A percentile compares a stretch with the other conserved stretches of the same genome.
phyloP scores from a whole-genome alignment of 2,888 invertebrate species.

The Melangyna quadrimaculata region DNA sequence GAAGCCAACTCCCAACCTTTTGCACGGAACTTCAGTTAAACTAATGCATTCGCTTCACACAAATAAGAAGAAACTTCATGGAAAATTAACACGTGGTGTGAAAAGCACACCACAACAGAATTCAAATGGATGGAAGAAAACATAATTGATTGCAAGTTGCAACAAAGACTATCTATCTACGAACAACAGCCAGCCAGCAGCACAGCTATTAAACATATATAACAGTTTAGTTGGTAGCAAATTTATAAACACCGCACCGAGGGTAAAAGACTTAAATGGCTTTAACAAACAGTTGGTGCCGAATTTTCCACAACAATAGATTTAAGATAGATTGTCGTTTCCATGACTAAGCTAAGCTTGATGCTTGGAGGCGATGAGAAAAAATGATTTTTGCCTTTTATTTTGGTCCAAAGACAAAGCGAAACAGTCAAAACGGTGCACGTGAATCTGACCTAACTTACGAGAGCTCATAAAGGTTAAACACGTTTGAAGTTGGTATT shows the following conservation, averaged over 20 bases:
- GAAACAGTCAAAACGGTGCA: slow-evolving; percentile 14
- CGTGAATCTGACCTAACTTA: slow-evolving; percentile 62
- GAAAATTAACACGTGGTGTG: slow-evolving; percentile 66
- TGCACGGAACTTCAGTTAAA: background rate
- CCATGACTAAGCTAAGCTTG: slow-evolving; percentile 30
- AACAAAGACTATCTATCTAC: background rate
- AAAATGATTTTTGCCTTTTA: slow-evolving; percentile 4
- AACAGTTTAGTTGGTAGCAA: slow-evolving; percentile 18
- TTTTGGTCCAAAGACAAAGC: background rate
- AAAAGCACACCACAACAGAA: slow-evolving; percentile 34
- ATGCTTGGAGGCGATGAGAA: slow-evolving; percentile 6
- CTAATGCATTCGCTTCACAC: slow-evolving; percentile 41
- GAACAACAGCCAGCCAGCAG: background rate
- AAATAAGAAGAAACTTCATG: slow-evolving; percentile 53
- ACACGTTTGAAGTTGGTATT: slow-evolving; percentile 16
- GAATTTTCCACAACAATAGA: slow-evolving; percentile 38
- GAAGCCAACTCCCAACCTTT: too few relatives aligned
- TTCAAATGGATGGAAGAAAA: slow-evolving; percentile 53
- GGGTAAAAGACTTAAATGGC: background rate
- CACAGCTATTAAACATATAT: background rate
- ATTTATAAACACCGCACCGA: background rate
- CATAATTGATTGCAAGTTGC: slow-evolving; percentile 19
- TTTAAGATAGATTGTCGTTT: slow-evolving; percentile 25
- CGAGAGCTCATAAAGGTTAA: slow-evolving; percentile 50
- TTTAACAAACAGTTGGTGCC: background rate